These are phyloP conservation scores for Channallabes apus DNA, from an alignment of 2,797 vertebrate genomes.

Conservation along the genomic window DNA sequence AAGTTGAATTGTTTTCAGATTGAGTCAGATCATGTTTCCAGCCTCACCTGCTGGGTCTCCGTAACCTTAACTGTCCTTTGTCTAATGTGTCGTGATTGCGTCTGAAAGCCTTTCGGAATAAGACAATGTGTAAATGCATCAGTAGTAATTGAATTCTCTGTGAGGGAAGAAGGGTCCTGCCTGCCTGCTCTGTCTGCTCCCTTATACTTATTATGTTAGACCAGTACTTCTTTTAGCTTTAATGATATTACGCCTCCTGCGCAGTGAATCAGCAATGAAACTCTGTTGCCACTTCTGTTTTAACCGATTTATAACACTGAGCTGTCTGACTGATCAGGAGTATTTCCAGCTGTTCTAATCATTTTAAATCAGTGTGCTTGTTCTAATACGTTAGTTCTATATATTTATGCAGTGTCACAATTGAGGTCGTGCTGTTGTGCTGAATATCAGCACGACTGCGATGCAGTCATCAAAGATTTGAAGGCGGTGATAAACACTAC, in stretches of 20 bases:
- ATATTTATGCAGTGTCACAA: too few relatives aligned
- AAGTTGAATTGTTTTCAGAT: not conserved
- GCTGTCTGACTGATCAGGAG: not conserved
- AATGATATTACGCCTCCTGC: not conserved
- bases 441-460: too few relatives aligned
- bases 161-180: not conserved
- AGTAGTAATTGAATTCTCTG: slow-evolving; percentile 9
- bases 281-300: not conserved
- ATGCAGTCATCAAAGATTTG: too few relatives aligned
- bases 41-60: slow-evolving; percentile 11
- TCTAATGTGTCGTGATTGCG: slow-evolving; percentile 11
- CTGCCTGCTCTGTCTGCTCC: not conserved
- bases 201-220: slow-evolving; percentile 8
- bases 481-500: too few relatives aligned
- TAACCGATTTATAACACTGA: not conserved
- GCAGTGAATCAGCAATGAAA: not conserved
- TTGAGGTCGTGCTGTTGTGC: too few relatives aligned
- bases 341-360: not conserved
- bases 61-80: slow-evolving; percentile 23
- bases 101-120: slow-evolving; percentile 25
- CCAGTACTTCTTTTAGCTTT: not conserved
- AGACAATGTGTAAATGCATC: not conserved
- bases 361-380: too few relatives aligned
- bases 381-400: too few relatives aligned
- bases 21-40: not conserved